Base-by-base conservation (phyloP, 1,140 invertebrate genomes). In the Trichonephila clavata region DNA sequence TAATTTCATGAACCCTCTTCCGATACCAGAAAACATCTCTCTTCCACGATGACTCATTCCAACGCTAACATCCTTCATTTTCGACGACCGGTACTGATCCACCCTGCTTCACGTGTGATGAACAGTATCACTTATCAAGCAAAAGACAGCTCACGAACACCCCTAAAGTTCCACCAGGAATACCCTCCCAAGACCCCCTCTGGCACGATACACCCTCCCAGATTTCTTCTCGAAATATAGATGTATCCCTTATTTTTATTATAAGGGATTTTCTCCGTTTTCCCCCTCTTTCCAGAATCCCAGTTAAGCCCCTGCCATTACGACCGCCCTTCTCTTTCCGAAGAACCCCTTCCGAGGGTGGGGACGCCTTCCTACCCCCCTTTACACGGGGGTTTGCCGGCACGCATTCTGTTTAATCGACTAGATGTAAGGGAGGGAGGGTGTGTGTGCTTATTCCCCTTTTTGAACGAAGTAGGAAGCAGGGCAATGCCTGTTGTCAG, bases 181-280 rank as follows among this genome's bases (percentile, higher is more conserved):
- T 50, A 50, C 50, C 50, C 50, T 50, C 14, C 81, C 81, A 84
- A 39, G 43, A 10, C 61, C n/a, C 60, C 32, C 24, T 63, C 61
- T 32, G 43, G 77, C 43, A 81, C 43, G 77, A 81, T 24, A 18
- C 86, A 86, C 68, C 63, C 86, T 50, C 61, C n/a, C 43, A 65
- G n/a, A 60, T 71, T 24, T 71, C 43, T 77, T 60, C 71, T 50
- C 77, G n/a, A 92, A 92, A 92, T 92, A 92, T 83, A 92, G 90
- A 92, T 84, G 65, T 92, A 83, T 65, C 80, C 90, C 57, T 84
- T 84, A 92, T 92, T 92, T 92, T 92, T 92, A 92, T 92, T 92
- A 92, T 92, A 92, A 92, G 90, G 90, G 90, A 83, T 92, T 83
- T 65, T 83, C 90, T 77, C 90, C 50, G n/a, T 65, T 61, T 65